Evolutionary conservation across 2,888 invertebrate genomes (phyloP).

Genomic region (Nymphalis urticae): DNA sequence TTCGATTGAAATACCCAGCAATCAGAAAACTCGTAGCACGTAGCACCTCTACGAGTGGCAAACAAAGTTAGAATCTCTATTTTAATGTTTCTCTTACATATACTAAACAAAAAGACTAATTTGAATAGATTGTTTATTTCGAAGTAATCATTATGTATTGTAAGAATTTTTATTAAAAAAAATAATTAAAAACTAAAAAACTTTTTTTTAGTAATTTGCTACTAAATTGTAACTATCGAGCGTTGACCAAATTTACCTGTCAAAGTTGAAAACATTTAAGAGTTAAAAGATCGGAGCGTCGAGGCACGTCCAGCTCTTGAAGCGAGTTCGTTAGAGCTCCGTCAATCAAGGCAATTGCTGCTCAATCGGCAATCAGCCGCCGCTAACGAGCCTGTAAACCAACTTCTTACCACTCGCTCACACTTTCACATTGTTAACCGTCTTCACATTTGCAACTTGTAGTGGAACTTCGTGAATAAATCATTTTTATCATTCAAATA

Average conservation of each 20-base stretch:
- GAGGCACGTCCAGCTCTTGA: constrained; percentile 61
- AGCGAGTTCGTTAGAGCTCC: constrained; percentile 77
- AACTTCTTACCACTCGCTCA: constrained; percentile 66
- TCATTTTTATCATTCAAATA: constrained; percentile 35
- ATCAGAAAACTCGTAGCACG: constrained; percentile 56
- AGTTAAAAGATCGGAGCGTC: constrained; percentile 39
- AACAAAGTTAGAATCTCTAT: constrained; percentile 29
- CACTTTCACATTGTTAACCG: constrained; percentile 54
- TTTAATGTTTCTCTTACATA: constrained; percentile 31
- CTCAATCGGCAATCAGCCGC: constrained; percentile 81
- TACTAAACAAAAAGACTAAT: background rate
- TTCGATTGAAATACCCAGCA: constrained; percentile 54
- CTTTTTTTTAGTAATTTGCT: background rate
- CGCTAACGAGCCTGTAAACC: constrained; percentile 74
- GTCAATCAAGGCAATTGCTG: constrained; percentile 82
- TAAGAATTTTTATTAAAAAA: no score
- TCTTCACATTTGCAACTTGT: constrained; percentile 51
- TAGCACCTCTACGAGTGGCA: constrained; percentile 50
- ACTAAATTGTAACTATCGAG: constrained; percentile 1
- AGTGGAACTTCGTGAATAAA: constrained; percentile 39
- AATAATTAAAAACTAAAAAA: background rate
- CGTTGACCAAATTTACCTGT: constrained; percentile 26
- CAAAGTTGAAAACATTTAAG: constrained; percentile 31
- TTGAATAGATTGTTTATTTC: no score
- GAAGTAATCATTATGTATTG: no score